These are phyloP conservation scores for Octonoba sinensis DNA, from an alignment of 2,888 invertebrate genomes.

Conservation along the genomic window DNA sequence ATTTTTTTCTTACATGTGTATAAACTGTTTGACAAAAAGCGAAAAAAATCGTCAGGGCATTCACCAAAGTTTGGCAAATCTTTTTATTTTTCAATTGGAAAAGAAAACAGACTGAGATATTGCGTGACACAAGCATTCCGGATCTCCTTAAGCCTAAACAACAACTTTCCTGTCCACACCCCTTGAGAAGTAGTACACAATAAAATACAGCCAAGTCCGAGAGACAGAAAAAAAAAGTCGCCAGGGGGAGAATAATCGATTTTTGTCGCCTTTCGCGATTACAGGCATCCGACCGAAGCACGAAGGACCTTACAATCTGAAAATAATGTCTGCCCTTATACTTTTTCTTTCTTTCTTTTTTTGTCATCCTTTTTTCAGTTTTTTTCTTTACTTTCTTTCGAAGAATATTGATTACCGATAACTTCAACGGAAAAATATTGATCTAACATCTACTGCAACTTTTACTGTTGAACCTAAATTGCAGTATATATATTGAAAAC, in stretches of 20 bases:
- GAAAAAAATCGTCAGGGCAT: no score
- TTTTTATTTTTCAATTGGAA: background rate
- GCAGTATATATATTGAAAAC: no score
- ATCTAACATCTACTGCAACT: constrained; percentile 36
- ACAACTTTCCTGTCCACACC: constrained; percentile 27
- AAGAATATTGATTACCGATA: constrained; percentile 52
- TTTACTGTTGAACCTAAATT: background rate
- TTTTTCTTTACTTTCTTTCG: constrained; percentile 30
- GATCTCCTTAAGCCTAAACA: constrained; percentile 35
- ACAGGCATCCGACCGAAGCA: constrained; percentile 21
- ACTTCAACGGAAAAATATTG: constrained; percentile 44
- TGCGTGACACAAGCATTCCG: constrained; percentile 32
- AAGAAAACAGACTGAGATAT: constrained; percentile 17
- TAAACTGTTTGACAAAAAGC: no score
- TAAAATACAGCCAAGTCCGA: constrained; percentile 24
- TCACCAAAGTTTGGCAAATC: no score
- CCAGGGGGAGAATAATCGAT: constrained; percentile 41
- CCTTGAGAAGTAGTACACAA: constrained; percentile 29
- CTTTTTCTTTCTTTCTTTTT: constrained; percentile 10
- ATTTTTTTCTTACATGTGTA: no score
- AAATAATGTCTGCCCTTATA: constrained; percentile 45
- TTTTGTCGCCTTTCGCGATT: constrained; percentile 44
- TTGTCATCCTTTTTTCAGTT: constrained; percentile 33
- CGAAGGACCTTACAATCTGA: constrained; percentile 47
- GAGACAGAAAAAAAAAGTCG: constrained; percentile 20